Evolutionary conservation across 2,797 vertebrate genomes (phyloP), one percentile per base, ranked within the genome.

Genomic region (Lophius americanus): DNA sequence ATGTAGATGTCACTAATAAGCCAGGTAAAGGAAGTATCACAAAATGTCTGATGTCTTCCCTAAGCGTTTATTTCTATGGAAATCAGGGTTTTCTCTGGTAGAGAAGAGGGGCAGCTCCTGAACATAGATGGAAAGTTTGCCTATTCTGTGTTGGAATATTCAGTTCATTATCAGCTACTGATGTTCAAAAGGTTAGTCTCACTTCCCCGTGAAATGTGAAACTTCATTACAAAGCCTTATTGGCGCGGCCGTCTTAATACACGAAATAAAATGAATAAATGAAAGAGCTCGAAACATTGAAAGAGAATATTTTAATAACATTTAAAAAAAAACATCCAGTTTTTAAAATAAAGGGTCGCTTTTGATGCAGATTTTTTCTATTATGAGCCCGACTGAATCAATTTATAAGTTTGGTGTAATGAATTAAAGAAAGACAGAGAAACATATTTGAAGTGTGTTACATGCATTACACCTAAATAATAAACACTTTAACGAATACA

Each of bases 61-160:
- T 61, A 50, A n/a, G 53, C 38, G 0, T 57, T 49, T 56, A 41
- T 60, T 67, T 73, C 51, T 64, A n/a, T 32, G 52, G 68, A 36
- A 68, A 52, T 6, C 2, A 47, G 0, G 56, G 8, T 75, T 76
- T 88, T 87, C 81, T 82, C 43, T 84, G 76, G 75, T 77, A 86
- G 37, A 71, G 59, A 74, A 73, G 51, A 76, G 65, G 81, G 78
- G 42, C 75, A 75, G 59, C 5, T 62, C 4, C 3, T 46, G 6
- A 68, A 75, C 61, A 52, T 60, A 46, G 4, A 53, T 61, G 85
- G 82, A 66, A 89, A 89, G 58, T 85, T 88, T 85, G 36, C 51
- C 55, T 57, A 51, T 9, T 65, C 12, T 37, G 2, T 60, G 37
- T 4, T 9, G 37, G 51, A 68, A 10, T 51, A 50, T 54, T 64